Evolutionary conservation across 2,888 invertebrate genomes (phyloP), one percentile per base, ranked within the genome.

Genomic region (Ectemnius continuus): DNA sequence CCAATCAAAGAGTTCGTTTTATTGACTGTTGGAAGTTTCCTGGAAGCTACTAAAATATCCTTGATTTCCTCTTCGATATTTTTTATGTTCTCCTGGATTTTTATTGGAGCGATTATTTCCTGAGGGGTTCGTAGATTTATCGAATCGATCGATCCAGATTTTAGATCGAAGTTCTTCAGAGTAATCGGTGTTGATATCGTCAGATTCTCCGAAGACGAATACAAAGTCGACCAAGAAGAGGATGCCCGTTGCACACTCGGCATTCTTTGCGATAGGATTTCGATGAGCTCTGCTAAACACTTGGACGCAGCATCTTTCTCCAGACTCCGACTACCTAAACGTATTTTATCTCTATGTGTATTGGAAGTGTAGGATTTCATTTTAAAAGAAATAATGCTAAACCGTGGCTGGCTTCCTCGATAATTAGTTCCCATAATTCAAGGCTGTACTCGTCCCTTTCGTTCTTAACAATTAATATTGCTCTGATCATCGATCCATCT

Each of bases 281-380:
- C 66, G n/a, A 82, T 71, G 20, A 89, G 23, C 36, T 85, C 73
- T 4, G 72, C 59, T n/a, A 89, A 76, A 36, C 85, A 86, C 45
- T 81, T 28, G 57, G 68, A 76, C 3, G 78, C 66, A 5, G 47
- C 60, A 4, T 74, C 77, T 4, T 63, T 47, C 36, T 76, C 72
- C 45, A 66, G 68, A n/a, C 11, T 60, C 45, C 45, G 64, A 14
- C 60, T 46, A 11, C 48, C 84, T 83, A 63, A 14, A 80, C 82
- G 23, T 57, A 4, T 69, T 69, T 70, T 75, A 64, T 46, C 13
- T 28, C 3, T 2, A 23, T 48, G 16, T 18, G 18, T 16, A 58
- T 23, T 26, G 26, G 8, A 14, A 52, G 14, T 16, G 13, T 13
- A 16, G 16, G 52, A 13, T 52, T 52, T 52, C 52, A 11, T 4